Evolutionary conservation across 2,797 vertebrate species (phyloP), one percentile per base, ranked within the genome.

Genomic region (Gambusia yucatana): DNA sequence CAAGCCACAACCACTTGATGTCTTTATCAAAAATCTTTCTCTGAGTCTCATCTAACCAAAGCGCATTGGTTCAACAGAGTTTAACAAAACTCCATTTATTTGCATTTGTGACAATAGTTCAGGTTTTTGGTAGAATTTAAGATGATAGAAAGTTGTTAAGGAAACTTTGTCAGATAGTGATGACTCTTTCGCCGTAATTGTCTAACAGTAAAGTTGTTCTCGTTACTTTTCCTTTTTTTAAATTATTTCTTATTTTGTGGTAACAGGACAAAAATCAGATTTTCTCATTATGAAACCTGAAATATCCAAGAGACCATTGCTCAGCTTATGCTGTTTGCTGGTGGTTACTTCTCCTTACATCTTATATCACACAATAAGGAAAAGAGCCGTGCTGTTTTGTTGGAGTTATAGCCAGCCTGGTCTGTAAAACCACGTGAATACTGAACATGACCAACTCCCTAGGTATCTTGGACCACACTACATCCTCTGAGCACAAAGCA

Each of bases 401-500:
- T 52, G 6, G 70, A 73, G 67, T 80, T 73, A 22, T 17, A 33
- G 57, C 33, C 41, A 55, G 28, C 50, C 41, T 71, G 57, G 57
- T 59, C 48, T 79, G 33, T 43, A 16, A 77, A 84, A 33, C 67
- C 76, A 50, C 47, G 65, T 75, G 78, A 88, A 88, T 86, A 55
- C 72, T 82, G 48, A 89, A 71, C 65, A 50, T 72, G 48, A 55
- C 67, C 74, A 46, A 85, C 70, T 79, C 77, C 74, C 46, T 59
- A 72, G 79, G 71, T 83, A 30, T 6, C 25, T 82, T 43, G 75
- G 70, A 86, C 50, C 57, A 75, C 86, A 82, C 80, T 52, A 77
- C 8, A 11, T 86, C 82, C 84, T 83, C 74, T 41, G n/a, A 79
- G 76, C 85, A 86, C 73, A 88, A 89, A 89, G 80, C 88, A 91